phyloP scores from a whole-genome alignment of 2,113 vertebrate species.

The Epinephelus cyanopodus region DNA sequence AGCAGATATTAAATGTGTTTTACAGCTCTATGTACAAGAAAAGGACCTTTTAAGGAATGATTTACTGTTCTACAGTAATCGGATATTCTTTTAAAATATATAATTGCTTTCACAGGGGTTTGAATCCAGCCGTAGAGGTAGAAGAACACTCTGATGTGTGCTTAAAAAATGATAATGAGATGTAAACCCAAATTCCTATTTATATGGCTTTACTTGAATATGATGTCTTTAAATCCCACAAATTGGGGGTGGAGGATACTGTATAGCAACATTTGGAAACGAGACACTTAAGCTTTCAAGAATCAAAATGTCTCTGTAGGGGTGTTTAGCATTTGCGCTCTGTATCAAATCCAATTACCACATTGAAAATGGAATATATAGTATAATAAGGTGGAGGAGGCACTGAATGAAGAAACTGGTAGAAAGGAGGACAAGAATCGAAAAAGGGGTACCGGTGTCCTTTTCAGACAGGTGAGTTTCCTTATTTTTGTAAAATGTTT shows the following conservation, averaged over 20 bases:
- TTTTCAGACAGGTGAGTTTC: not conserved
- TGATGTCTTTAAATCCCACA: constrained; percentile 17
- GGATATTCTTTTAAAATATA: constrained; percentile 1
- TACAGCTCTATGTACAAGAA: not conserved
- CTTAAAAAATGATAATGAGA: not conserved
- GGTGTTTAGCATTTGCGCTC: constrained; percentile 8
- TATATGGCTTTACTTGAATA: not conserved
- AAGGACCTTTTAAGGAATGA: not conserved
- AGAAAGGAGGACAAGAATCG: not conserved
- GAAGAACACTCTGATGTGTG: not conserved
- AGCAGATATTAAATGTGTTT: not conserved
- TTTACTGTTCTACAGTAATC: not conserved
- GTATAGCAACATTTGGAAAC: constrained; percentile 30
- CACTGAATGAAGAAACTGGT: not conserved
- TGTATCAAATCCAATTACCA: constrained; percentile 52
- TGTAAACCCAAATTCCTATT: constrained; percentile 10
- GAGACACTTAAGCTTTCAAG: constrained; percentile 23
- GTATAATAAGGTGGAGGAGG: constrained; percentile 5
- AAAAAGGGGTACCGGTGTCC: not conserved
- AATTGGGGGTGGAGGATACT: not conserved
- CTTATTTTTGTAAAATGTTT: not conserved
- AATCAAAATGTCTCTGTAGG: constrained; percentile 23
- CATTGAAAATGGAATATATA: constrained; percentile 9
- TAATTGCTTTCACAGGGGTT: not conserved
- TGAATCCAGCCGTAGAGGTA: not conserved